These are phyloP conservation scores for Pitta sordida DNA, from an alignment of 2,113 vertebrate species.

Conservation along the genomic window DNA sequence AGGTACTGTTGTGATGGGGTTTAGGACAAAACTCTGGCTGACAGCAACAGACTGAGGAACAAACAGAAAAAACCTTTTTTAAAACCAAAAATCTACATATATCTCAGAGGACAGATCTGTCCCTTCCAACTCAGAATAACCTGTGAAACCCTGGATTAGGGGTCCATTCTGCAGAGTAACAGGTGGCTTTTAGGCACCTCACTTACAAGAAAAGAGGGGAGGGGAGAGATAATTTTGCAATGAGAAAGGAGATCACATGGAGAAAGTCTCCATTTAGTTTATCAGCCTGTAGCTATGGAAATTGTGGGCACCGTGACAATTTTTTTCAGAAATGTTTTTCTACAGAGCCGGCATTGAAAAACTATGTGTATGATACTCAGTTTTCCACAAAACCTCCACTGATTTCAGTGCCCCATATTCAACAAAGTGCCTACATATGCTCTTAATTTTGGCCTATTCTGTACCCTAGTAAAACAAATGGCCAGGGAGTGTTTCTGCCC, in stretches of 20 bases:
- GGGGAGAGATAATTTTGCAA: not conserved
- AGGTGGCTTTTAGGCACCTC: too few species aligned
- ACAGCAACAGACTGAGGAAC: not conserved
- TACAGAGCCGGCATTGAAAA: not conserved
- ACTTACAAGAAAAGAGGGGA: too few species aligned
- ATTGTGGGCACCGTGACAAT: not conserved
- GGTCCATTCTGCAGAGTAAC: too few species aligned
- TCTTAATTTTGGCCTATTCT: not conserved
- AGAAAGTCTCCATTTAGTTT: not conserved
- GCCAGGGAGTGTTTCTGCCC: not conserved
- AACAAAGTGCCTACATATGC: rapidly evolving
- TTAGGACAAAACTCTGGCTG: not conserved
- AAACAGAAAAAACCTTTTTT: too few species aligned
- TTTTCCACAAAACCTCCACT: not conserved
- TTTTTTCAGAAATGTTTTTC: not conserved
- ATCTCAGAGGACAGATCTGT: too few species aligned
- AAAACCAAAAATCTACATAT: too few species aligned
- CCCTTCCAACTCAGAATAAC: too few species aligned
- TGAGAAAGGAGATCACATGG: not conserved
- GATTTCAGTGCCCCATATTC: not conserved
- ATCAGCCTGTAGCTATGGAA: not conserved
- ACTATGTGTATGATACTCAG: rapidly evolving
- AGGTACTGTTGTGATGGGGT: too few species aligned
- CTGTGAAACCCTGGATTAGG: not conserved
- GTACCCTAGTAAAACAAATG: not conserved